These are phyloP conservation scores for Ylistrum balloti DNA, from an alignment of 1,140 invertebrate species.

Conservation along the genomic window DNA sequence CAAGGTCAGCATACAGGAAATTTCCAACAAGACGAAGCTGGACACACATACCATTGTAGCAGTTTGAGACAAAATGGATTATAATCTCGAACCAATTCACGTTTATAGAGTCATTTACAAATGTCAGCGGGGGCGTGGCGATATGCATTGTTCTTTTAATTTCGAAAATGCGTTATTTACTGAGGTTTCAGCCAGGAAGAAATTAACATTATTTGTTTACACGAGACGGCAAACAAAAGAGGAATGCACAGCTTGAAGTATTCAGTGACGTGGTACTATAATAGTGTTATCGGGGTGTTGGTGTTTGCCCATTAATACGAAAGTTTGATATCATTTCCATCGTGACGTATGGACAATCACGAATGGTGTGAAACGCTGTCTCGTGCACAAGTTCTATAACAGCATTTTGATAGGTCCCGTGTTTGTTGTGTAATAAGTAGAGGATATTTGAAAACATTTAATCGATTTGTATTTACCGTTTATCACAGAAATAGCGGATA, in stretches of 20 bases:
- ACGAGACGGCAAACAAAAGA: not conserved
- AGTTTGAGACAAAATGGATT: not conserved
- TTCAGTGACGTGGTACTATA: not conserved
- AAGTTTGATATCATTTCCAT: not conserved
- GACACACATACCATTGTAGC: not conserved
- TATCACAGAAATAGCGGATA: too few species aligned
- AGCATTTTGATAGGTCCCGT: too few species aligned
- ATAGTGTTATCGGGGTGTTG: not conserved
- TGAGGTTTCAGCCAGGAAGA: not conserved
- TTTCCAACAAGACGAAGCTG: not conserved
- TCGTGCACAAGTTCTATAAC: too few species aligned
- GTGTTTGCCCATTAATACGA: not conserved
- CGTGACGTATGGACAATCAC: not conserved
- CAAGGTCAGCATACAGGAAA: not conserved
- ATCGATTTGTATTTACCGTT: too few species aligned
- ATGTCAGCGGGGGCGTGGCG: not conserved
- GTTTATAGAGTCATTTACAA: not conserved
- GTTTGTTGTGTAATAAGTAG: too few species aligned
- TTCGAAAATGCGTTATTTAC: not conserved
- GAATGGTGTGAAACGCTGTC: too few species aligned
- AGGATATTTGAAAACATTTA: too few species aligned
- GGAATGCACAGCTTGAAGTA: not conserved
- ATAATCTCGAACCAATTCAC: not conserved
- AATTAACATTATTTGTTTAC: not conserved
- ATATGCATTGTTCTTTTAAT: constrained; percentile 1